Evolutionary conservation across 1,140 invertebrate species (phyloP).

Genomic region (Galendromus occidentalis): DNA sequence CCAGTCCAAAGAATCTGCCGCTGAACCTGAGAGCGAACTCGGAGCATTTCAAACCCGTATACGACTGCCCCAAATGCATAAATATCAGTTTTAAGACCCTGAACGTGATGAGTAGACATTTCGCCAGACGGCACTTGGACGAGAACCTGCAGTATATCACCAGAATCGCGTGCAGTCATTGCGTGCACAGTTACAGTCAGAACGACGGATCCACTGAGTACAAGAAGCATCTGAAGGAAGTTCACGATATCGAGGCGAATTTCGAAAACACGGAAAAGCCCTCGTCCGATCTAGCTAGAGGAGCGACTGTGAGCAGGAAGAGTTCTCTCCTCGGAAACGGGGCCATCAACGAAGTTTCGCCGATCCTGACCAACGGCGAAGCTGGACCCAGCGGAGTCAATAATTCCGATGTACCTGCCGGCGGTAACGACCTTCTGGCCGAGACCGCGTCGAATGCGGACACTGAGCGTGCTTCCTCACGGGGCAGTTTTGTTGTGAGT

Average conservation of each 20-base stretch:
- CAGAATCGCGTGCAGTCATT: neutral
- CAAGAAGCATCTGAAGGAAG: neutral
- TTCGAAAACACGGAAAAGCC: too few species aligned
- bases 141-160: neutral
- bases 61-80: constrained; percentile 10
- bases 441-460: neutral
- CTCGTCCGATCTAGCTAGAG: too few species aligned
- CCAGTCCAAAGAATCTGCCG: too few species aligned
- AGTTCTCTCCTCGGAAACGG: too few species aligned
- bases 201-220: neutral
- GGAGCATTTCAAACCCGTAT: neutral
- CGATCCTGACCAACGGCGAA: too few species aligned
- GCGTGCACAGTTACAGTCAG: neutral
- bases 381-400: too few species aligned
- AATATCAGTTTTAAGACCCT: neutral
- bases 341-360: too few species aligned
- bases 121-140: neutral
- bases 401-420: neutral
- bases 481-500: neutral
- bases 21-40: neutral
- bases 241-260: neutral
- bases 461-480: neutral
- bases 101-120: neutral
- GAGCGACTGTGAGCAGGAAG: too few species aligned
- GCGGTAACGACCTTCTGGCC: neutral